phyloP scores from a whole-genome alignment of 2,888 invertebrate species.

The Synergus gifuensis region DNA sequence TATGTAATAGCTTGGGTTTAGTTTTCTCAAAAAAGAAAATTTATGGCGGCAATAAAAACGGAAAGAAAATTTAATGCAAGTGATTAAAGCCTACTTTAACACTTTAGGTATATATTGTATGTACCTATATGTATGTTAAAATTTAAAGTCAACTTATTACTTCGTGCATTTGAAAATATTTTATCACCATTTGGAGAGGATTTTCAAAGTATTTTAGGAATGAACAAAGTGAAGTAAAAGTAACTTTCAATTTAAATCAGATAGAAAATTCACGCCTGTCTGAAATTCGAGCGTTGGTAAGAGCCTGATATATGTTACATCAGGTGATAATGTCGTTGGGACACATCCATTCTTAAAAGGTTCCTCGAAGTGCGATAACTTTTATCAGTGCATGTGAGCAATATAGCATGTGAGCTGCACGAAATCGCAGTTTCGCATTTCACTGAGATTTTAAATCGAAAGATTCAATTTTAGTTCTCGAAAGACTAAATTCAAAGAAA shows the following conservation, averaged over 20 bases:
- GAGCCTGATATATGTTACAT: conserved; percentile 31
- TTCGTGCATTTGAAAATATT: no score
- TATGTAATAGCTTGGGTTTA: conserved; percentile 20
- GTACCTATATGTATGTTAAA: no score
- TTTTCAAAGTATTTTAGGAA: conserved; percentile 21
- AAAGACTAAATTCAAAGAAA: background rate
- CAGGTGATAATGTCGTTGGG: conserved; percentile 8
- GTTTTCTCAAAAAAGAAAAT: conserved; percentile 25
- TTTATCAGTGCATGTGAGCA: conserved; percentile 27
- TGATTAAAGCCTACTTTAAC: no score
- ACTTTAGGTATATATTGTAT: no score
- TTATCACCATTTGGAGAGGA: background rate
- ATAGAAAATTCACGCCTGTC: conserved; percentile 16
- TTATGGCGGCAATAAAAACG: conserved; percentile 37
- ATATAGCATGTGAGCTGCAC: background rate
- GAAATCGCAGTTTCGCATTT: conserved; percentile 13
- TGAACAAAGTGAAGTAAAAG: conserved; percentile 18
- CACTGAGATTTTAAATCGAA: conserved; percentile 11
- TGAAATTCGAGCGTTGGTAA: conserved; percentile 30
- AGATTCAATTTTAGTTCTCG: background rate
- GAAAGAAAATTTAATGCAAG: background rate
- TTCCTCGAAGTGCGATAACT: conserved; percentile 32
- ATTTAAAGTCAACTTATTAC: no score
- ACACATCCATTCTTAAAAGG: conserved; percentile 33
- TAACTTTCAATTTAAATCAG: conserved; percentile 34